Conservation (phyloP, 1,140 invertebrate genomes). For the Pomacea maculata region DNA sequence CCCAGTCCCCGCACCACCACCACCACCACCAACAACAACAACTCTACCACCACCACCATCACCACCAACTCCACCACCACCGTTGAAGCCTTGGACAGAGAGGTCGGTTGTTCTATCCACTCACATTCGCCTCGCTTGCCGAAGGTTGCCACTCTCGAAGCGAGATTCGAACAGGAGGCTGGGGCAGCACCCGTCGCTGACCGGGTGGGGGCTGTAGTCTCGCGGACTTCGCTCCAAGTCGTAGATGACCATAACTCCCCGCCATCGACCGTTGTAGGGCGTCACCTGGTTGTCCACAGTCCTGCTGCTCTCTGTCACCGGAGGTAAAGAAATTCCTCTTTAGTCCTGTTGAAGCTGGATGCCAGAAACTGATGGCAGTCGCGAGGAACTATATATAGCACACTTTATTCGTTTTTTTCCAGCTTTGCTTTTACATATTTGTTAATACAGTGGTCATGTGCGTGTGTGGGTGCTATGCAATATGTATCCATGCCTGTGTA, state of each 20-base stretch:
- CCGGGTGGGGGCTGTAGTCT: constrained; percentile 46
- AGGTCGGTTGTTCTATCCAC: constrained; percentile 12
- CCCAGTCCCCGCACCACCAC: background rate
- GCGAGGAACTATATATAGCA: too few relatives aligned
- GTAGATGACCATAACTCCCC: constrained; percentile 57
- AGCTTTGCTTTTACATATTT: too few relatives aligned
- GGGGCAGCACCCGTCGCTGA: constrained; percentile 57
- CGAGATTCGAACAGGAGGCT: constrained; percentile 63
- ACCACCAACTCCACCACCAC: background rate
- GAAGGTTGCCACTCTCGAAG: constrained; percentile 65
- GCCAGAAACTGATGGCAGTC: background rate
- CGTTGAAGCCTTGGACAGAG: background rate
- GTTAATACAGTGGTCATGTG: too few relatives aligned
- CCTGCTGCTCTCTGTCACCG: constrained; percentile 38
- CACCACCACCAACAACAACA: background rate
- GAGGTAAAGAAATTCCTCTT: background rate
- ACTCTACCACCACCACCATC: background rate
- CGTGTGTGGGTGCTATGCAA: too few relatives aligned
- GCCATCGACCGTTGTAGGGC: constrained; percentile 55
- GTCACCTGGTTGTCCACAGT: constrained; percentile 56
- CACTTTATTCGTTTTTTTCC: too few relatives aligned
- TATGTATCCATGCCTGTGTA: too few relatives aligned
- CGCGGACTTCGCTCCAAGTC: constrained; percentile 59
- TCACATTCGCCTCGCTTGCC: constrained; percentile 63
- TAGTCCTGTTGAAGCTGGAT: too few relatives aligned